Percentiles rank a stretch among this genome's conserved stretches.
These are phyloP conservation scores for Taenioides sp. DNA, from an alignment of 2,797 vertebrate genomes.

Conservation along the genomic window DNA sequence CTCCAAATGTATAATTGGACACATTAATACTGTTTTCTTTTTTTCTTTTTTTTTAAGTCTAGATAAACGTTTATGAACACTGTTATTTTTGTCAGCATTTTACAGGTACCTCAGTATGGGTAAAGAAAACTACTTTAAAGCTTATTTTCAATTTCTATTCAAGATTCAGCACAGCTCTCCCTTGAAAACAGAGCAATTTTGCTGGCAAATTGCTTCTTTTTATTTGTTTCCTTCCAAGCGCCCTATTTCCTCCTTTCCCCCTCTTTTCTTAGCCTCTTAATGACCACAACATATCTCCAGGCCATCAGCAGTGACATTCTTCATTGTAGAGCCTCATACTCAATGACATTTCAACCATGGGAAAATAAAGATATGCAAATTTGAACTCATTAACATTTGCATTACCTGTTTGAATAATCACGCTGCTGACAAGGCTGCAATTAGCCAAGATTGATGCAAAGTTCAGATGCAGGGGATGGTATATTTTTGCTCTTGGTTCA, in stretches of 20 bases:
- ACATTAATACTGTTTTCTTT: neutral
- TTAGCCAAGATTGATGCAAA: slow-evolving; percentile 99
- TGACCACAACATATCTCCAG: slow-evolving; percentile 90
- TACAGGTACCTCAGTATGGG: neutral
- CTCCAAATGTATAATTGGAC: neutral
- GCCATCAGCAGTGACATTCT: slow-evolving; percentile 94
- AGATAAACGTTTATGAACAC: neutral
- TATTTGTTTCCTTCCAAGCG: slow-evolving; percentile 25
- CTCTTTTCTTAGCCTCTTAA: slow-evolving; percentile 82
- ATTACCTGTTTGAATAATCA: slow-evolving; percentile 99
- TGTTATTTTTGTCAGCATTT: neutral
- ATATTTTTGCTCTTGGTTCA: slow-evolving; percentile 70
- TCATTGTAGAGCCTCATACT: slow-evolving; percentile 95
- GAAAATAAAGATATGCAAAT: slow-evolving; percentile 99
- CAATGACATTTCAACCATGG: slow-evolving; percentile 98
- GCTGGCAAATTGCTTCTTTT: slow-evolving; percentile 15
- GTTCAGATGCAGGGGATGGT: slow-evolving; percentile 87
- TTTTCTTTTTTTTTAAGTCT: neutral
- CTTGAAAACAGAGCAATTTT: slow-evolving; percentile 7
- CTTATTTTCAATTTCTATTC: neutral
- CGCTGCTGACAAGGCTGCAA: slow-evolving; percentile 95
- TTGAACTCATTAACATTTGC: slow-evolving; percentile 98
- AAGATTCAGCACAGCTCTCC: neutral
- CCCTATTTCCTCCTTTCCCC: slow-evolving; percentile 45
- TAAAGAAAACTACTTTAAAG: neutral